Conservation (phyloP, 2,888 invertebrate genomes). For the Spodoptera exigua region DNA sequence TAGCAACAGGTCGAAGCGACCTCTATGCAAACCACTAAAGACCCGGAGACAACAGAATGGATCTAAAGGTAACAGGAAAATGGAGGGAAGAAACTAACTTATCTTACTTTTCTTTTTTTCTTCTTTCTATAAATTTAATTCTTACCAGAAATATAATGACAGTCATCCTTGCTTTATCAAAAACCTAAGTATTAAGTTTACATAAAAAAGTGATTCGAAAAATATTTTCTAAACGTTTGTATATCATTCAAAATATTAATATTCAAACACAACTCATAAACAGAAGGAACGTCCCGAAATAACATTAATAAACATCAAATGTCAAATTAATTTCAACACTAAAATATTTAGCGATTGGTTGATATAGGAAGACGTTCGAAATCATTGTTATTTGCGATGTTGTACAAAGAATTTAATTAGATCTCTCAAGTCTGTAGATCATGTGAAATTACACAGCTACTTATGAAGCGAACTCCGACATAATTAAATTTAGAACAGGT, state of each 20-base stretch:
- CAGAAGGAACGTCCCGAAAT: slow-evolving; percentile 10
- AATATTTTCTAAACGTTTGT: no score
- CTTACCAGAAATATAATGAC: no score
- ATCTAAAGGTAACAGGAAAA: slow-evolving; percentile 33
- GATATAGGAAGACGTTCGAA: slow-evolving; percentile 35
- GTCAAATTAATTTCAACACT: slow-evolving; percentile 37
- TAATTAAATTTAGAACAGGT: slow-evolving; percentile 87
- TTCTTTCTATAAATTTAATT: no score
- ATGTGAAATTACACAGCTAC: slow-evolving; percentile 83
- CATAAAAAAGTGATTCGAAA: no score
- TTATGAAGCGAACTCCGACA: slow-evolving; percentile 77
- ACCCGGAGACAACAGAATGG: slow-evolving; percentile 22
- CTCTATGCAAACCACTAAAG: slow-evolving; percentile 26
- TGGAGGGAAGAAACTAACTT: slow-evolving; percentile 33
- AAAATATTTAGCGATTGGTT: slow-evolving; percentile 29
- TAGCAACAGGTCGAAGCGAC: slow-evolving; percentile 44
- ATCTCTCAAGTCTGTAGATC: slow-evolving; percentile 67
- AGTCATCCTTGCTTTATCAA: no score
- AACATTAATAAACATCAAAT: slow-evolving; percentile 24
- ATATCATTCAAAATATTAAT: neutral
- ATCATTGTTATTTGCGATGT: slow-evolving; percentile 52
- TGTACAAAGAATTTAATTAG: slow-evolving; percentile 79
- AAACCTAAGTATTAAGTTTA: no score
- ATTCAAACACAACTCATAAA: slow-evolving; percentile 25
- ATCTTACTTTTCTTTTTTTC: no score